Base-by-base conservation (phyloP, 2,888 invertebrate species). In the Branchipolynoe longqiensis region DNA sequence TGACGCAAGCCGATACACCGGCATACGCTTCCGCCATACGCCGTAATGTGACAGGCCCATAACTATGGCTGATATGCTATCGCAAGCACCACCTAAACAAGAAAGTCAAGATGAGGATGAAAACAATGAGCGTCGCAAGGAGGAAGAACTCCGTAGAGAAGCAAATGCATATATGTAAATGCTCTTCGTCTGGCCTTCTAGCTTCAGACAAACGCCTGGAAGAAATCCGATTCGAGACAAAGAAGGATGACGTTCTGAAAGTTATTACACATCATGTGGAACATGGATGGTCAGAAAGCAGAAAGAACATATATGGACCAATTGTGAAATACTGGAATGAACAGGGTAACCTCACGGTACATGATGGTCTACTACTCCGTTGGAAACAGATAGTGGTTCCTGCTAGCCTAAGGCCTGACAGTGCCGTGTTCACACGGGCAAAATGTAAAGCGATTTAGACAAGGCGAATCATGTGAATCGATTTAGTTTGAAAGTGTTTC, bases 361-460 rank as follows among this genome's bases (percentile, higher is more conserved):
- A 40, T 33, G 38, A 69, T 2, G 84, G 84, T 36, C 84, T 69
- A 28, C 41, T 84, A 3, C 0, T 84, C 6, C 25, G 59, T 25
- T 28, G 69, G 22, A 25, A 31, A 22, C 36, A 41, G 41, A 18
- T 84, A 8, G 36, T 73, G 0, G 74, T 84, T 14, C 84, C 84
- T 6, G 22, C 25, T 18, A 25, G 69, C 31, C 36, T 74, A 74
- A 33, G 74, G 33, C 0, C 36, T 28, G 74, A 36, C n/a, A n/a
- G n/a, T n/a, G n/a, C n/a, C n/a, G n/a, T n/a, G n/a, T n/a, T n/a
- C n/a, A n/a, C n/a, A n/a, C n/a, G n/a, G n/a, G n/a, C n/a, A n/a
- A n/a, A n/a, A n/a, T n/a, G n/a, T n/a, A n/a, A n/a, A n/a, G n/a
- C n/a, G n/a, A n/a, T n/a, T n/a, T n/a, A n/a, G n/a, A n/a, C n/a